A percentile compares a stretch with the other conserved stretches of the same genome.
Conservation (phyloP, 2,797 vertebrate species). For the Poliocrania exsul region DNA sequence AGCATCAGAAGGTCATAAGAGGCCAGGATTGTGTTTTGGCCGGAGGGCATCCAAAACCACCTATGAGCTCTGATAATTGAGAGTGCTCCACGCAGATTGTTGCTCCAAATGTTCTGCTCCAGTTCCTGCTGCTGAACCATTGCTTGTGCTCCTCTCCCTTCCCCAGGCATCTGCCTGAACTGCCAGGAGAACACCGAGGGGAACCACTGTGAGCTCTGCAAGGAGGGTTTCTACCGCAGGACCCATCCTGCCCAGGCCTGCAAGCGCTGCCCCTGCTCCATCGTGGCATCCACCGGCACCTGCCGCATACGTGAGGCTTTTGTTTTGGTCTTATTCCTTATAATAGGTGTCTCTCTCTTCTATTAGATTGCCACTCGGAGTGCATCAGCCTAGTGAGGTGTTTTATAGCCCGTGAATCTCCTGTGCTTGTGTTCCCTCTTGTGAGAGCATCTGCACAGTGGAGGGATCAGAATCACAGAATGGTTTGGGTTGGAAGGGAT, state of each 20-base stretch:
- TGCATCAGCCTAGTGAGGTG: neutral
- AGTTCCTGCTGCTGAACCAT: neutral
- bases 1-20: neutral
- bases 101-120: conserved; percentile 59
- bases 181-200: conserved; percentile 89
- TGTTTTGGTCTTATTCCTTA: neutral
- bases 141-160: conserved; percentile 15
- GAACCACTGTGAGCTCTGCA: conserved; percentile 88
- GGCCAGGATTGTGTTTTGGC: conserved; percentile 8
- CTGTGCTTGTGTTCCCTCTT: neutral
- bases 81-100: neutral
- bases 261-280: conserved; percentile 88
- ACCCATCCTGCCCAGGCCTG: conserved; percentile 71
- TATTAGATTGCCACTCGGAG: neutral
- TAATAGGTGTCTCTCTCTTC: neutral
- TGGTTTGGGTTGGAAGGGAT: neutral
- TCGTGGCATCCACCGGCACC: conserved; percentile 84
- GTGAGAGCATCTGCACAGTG: neutral
- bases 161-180: conserved; percentile 86
- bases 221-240: conserved; percentile 81
- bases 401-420: neutral
- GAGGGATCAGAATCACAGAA: neutral
- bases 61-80: conserved; percentile 14
- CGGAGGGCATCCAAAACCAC: neutral
- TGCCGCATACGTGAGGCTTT: conserved; percentile 86